Base-by-base conservation (phyloP, 2,113 vertebrate species). In the Hemicordylus capensis region DNA sequence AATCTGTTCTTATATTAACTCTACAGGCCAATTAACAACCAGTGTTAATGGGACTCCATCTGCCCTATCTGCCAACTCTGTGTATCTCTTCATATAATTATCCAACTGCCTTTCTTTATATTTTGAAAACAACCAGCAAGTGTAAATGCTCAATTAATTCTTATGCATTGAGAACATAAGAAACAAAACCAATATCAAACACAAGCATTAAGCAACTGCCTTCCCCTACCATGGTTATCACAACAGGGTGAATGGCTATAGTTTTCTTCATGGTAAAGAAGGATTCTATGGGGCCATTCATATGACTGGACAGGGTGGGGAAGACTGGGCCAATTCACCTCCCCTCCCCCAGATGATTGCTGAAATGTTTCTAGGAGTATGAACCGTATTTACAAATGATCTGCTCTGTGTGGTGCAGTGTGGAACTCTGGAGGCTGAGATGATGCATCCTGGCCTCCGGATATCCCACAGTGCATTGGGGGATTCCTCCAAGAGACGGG, bases 1-100 rank as follows among this genome's bases (percentile, higher is more conserved):
- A 81, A 75, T 85, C 59, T 88, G 1, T 85, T 93, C 58, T 89
- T 82, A 64, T 81, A 84, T 85, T 91, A 84, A 44, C 24, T 85
- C 79, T 76, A 12, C 81, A 84, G 73, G 14, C 75, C 31, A 76
- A 51, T 54, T 89, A 78, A 77, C 39, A 63, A n/a, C 61, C 72
- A n/a, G 24, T 26, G 63, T 83, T 89, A 85, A 76, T 81, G 86
- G 81, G 85, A 89, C 80, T 90, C 76, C 42, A 31, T 70, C 81
- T 86, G 48, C 69, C 77, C 63, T 86, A 76, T 83, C 79, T 85
- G 34, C 26, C 26, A 59, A 6, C 78, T 87, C 89, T 83, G 75
- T 87, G 28, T 59, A 63, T 87, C 24, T 75, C 39, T 85, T 81
- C 81, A 73, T 72, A 51, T 89, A 90, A 75, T 76, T 73, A 76